Evolutionary conservation across 2,888 invertebrate genomes (phyloP), one percentile per base, ranked within the genome.

Genomic region (Agrochola circellaris): DNA sequence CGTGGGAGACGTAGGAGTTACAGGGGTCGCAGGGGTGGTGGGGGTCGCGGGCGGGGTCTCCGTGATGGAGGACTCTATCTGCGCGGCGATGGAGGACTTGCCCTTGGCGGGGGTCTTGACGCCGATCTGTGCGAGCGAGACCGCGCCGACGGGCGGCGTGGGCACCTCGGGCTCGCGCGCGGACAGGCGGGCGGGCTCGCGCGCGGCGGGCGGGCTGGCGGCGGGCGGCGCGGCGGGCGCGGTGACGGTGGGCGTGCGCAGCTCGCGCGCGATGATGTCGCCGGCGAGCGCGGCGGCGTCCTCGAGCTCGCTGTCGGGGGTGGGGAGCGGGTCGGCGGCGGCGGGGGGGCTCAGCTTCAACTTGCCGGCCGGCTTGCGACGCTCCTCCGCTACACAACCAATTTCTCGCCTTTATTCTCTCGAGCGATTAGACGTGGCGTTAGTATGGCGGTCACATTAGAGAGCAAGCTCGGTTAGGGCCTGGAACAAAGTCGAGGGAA

Each of bases 381-480:
- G 94, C 95, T 95, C 95, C 95, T 96, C 96, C 92, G 95, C 97
- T 97, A 96, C 94, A 96, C 96, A 96, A 96, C 95, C 96, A 96
- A 95, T 91, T 91, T 93, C 94, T 94, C 94, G 93, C 94, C 96
- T 94, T 96, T 95, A 95, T 93, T 94, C 94, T 95, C 95, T 94
- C 93, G 92, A 93, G 94, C 93, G 94, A 92, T 96, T 96, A 96
- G 93, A 93, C 95, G 93, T 93, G 95, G 94, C 96, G 96, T 97
- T 97, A 97, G 97, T 97, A 96, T 95, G 92, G 96, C 96, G 94
- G 93, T 97, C 97, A 97, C 97, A 97, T 96, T 96, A 97, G 93
- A 95, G 97, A 95, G 95, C 97, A 97, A 97, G 96, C 97, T 95
- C 96, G 96, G 96, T 97, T 97, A 97, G 96, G 95, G 96, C 96